A percentile compares a stretch with the other conserved stretches of the same genome.
Conservation (phyloP, 2,797 vertebrate genomes). For the Neosilurus hyrtlii region DNA sequence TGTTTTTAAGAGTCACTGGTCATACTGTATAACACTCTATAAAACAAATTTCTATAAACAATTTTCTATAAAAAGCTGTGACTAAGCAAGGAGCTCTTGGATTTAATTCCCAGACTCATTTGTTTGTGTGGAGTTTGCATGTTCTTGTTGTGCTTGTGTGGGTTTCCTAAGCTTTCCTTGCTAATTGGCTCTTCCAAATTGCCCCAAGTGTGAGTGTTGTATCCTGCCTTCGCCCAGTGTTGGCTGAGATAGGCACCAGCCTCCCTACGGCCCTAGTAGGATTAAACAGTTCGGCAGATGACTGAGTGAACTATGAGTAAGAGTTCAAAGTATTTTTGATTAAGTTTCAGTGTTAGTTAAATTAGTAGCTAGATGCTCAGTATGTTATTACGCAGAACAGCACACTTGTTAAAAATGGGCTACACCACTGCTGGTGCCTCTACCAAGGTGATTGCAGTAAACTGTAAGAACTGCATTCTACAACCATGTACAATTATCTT, state of each 20-base stretch:
- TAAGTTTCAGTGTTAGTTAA: background rate
- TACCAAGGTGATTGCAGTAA: background rate
- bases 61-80: background rate
- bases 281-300: no score
- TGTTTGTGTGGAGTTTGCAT: no score
- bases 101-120: no score
- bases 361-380: background rate
- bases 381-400: background rate
- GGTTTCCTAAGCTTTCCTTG: no score
- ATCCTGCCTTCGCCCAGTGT: no score
- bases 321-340: background rate
- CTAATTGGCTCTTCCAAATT: no score
- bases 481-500: background rate
- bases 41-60: background rate
- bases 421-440: no score
- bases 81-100: background rate
- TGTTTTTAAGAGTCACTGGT: background rate
- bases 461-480: background rate
- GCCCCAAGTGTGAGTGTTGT: no score
- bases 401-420: no score
- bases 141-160: no score
- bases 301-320: background rate
- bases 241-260: no score
- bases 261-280: no score
- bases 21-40: background rate